Percentiles rank a stretch among this genome's conserved stretches.
Conservation (phyloP, 1,140 invertebrate species). For the Drosophila lowei region DNA sequence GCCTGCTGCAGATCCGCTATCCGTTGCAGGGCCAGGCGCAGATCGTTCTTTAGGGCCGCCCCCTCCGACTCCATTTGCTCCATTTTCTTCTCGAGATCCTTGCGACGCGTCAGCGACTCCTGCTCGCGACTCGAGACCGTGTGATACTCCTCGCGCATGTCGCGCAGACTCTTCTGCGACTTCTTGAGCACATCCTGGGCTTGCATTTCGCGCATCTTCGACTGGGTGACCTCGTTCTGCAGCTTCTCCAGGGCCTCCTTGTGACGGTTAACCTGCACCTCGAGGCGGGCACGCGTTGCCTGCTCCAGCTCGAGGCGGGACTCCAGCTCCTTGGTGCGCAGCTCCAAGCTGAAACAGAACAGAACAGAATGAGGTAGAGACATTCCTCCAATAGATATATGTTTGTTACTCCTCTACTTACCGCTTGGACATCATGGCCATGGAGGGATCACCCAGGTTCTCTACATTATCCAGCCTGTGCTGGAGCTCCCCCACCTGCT, state of each 20-base stretch:
- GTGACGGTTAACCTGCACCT: constrained; percentile 91
- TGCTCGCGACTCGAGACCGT: constrained; percentile 87
- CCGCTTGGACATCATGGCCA: constrained; percentile 88
- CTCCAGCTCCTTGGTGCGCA: constrained; percentile 94
- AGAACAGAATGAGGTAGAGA: no score
- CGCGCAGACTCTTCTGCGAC: constrained; percentile 87
- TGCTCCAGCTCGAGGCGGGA: constrained; percentile 94
- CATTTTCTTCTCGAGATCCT: constrained; percentile 88
- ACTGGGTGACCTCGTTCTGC: constrained; percentile 88
- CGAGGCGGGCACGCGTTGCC: constrained; percentile 91
- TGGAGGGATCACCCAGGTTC: constrained; percentile 90
- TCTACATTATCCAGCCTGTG: constrained; percentile 91
- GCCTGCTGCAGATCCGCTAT: constrained; percentile 93
- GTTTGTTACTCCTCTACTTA: constrained; percentile 36
- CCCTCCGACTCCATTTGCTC: constrained; percentile 87
- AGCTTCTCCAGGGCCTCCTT: constrained; percentile 93
- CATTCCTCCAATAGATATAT: no score
- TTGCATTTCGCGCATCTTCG: constrained; percentile 88
- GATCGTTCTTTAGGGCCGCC: constrained; percentile 87
- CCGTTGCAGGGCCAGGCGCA: constrained; percentile 91
- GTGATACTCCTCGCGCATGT: constrained; percentile 89
- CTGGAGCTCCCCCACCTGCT: constrained; percentile 90
- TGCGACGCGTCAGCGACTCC: constrained; percentile 88
- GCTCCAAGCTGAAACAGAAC: constrained; percentile 85
- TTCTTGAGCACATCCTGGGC: constrained; percentile 90